phyloP scores from a whole-genome alignment of 2,888 invertebrate genomes.

The Brassicogethes aeneus region DNA sequence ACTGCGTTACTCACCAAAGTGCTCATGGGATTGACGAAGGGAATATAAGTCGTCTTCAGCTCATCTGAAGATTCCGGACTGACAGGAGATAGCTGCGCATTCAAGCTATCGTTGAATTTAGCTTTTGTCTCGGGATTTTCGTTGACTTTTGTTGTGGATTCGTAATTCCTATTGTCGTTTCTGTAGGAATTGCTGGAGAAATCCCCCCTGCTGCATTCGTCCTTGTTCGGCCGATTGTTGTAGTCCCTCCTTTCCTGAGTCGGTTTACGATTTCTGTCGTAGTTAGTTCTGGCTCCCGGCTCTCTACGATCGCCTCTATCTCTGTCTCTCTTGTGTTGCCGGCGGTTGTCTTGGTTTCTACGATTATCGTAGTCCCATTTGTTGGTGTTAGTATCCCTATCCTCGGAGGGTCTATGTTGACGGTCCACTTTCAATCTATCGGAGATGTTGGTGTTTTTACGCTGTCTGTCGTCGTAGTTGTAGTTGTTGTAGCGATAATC shows the following conservation, averaged over 20 bases:
- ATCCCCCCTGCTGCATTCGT: background rate
- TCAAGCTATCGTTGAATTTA: conserved; percentile 13
- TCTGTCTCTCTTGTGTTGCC: conserved; percentile 10
- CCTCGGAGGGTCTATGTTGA: conserved; percentile 1
- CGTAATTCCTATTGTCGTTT: conserved; percentile 10
- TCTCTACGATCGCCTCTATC: conserved; percentile 10
- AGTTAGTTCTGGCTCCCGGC: conserved; percentile 12
- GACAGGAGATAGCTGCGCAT: conserved; percentile 27
- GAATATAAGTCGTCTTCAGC: conserved; percentile 14
- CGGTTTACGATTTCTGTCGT: conserved; percentile 9
- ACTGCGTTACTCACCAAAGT: background rate
- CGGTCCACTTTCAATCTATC: conserved; percentile 5
- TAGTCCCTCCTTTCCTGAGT: background rate
- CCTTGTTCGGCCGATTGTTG: conserved; percentile 7
- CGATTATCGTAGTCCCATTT: conserved; percentile 10
- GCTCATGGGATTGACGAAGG: background rate
- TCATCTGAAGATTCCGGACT: conserved; percentile 22
- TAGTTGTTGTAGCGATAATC: conserved; percentile 13
- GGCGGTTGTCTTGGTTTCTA: conserved; percentile 10
- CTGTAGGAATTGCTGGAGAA: background rate
- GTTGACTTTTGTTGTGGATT: no score
- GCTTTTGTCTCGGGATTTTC: background rate
- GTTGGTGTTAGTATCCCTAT: conserved; percentile 2
- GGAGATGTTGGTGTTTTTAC: conserved; percentile 1
- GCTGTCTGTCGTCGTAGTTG: conserved; percentile 6